phyloP scores from a whole-genome alignment of 2,113 vertebrate species.

The Turnix velox region DNA sequence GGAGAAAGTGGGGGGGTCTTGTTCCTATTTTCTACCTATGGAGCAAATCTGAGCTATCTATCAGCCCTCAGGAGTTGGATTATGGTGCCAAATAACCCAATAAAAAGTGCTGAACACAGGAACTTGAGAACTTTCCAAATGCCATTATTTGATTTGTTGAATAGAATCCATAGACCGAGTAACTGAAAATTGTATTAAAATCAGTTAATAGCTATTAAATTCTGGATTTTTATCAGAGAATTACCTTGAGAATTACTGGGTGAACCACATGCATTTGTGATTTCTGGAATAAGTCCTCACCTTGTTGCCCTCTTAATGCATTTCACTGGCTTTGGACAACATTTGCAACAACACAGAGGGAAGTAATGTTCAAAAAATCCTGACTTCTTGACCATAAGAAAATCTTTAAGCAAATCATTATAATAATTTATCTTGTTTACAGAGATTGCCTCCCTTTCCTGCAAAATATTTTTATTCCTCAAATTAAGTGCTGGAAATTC shows the following conservation, averaged over 20 bases:
- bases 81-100: not conserved
- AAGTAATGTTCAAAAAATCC: not conserved
- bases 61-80: accelerated
- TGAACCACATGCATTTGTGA: not conserved
- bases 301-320: not conserved
- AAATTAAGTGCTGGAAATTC: not conserved
- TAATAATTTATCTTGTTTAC: not conserved
- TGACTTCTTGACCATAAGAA: not conserved
- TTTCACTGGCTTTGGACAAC: not conserved
- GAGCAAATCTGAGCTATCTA: not conserved
- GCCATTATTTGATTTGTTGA: not conserved
- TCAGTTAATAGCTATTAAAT: not conserved
- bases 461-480: not conserved
- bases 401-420: not conserved
- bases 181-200: not conserved
- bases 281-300: not conserved
- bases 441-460: not conserved
- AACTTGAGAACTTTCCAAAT: not conserved
- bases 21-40: not conserved
- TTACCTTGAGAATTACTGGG: not conserved
- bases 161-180: not conserved
- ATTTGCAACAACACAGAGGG: not conserved
- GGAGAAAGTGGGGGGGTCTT: not conserved
- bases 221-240: not conserved
- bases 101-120: not conserved